A percentile compares a stretch with the other conserved stretches of the same genome.
These are phyloP conservation scores for Hypomesus transpacificus DNA, from an alignment of 2,113 vertebrate genomes.

Conservation along the genomic window DNA sequence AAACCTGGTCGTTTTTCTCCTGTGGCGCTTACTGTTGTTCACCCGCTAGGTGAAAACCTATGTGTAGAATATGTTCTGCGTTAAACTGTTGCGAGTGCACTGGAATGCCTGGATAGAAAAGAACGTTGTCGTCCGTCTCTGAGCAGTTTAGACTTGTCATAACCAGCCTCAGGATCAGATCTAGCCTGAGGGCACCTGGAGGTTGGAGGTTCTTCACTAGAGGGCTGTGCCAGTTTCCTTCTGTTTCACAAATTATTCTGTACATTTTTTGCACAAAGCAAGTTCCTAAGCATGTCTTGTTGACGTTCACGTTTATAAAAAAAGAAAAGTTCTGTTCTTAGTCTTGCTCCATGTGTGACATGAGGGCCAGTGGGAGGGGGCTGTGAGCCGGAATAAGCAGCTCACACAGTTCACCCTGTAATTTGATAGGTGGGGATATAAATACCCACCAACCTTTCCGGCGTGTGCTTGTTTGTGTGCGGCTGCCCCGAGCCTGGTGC, in stretches of 20 bases:
- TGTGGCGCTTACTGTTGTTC: background rate
- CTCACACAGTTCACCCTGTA: constrained; percentile 66
- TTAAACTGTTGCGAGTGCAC: background rate
- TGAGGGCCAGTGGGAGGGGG: background rate
- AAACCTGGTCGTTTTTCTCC: constrained; percentile 23
- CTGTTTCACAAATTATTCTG: background rate
- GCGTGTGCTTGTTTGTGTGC: constrained; percentile 52
- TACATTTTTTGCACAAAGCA: no score
- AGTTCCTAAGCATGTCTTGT: background rate
- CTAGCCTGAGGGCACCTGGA: background rate
- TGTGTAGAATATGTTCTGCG: background rate
- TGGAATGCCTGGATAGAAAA: constrained; percentile 16
- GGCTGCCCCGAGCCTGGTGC: constrained; percentile 44
- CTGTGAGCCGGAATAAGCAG: constrained; percentile 59
- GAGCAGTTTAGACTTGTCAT: background rate
- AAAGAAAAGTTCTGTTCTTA: no score
- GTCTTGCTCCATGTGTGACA: background rate
- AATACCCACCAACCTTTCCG: constrained; percentile 76
- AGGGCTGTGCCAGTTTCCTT: background rate
- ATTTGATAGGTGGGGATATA: constrained; percentile 71
- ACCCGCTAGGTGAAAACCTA: no score
- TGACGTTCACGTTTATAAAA: no score
- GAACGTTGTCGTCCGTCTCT: constrained; percentile 3
- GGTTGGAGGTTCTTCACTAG: background rate
- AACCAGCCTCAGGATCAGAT: background rate